Evolutionary conservation across 1,140 invertebrate species (phyloP).

Genomic region (Hycleus cichorii): DNA sequence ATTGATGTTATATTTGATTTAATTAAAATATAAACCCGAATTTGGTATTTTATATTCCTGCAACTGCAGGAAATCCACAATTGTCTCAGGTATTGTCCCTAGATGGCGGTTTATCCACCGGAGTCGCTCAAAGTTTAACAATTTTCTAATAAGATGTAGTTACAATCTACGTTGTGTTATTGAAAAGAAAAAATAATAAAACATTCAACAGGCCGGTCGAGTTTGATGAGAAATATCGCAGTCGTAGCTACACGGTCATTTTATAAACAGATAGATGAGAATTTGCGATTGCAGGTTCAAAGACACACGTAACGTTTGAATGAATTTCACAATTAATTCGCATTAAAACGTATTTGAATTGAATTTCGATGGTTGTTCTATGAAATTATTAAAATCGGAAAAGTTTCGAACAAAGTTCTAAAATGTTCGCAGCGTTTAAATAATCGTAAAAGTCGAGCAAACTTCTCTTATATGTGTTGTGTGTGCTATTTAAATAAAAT

Average conservation of each 20-base stretch:
- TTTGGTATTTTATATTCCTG: no score
- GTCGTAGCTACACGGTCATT: slow-evolving; percentile 12
- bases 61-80: no score
- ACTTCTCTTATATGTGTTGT: not conserved
- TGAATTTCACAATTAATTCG: not conserved
- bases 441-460: not conserved
- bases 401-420: not conserved
- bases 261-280: slow-evolving; percentile 5
- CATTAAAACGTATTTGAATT: not conserved
- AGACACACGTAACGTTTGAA: slow-evolving; percentile 2
- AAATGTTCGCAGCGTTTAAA: not conserved
- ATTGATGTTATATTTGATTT: no score
- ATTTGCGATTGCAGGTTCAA: slow-evolving; percentile 13
- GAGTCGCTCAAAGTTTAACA: not conserved
- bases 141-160: slow-evolving; percentile 13
- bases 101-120: no score
- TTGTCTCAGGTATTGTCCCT: no score
- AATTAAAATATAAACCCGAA: no score
- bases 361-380: no score
- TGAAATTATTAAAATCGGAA: no score
- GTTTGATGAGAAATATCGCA: not conserved
- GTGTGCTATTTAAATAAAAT: slow-evolving; percentile 4
- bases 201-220: slow-evolving; percentile 22
- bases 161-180: slow-evolving; percentile 4
- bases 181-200: not conserved